phyloP scores from a whole-genome alignment of 2,113 vertebrate species.

The Calyptommatus sinebrachiatus region DNA sequence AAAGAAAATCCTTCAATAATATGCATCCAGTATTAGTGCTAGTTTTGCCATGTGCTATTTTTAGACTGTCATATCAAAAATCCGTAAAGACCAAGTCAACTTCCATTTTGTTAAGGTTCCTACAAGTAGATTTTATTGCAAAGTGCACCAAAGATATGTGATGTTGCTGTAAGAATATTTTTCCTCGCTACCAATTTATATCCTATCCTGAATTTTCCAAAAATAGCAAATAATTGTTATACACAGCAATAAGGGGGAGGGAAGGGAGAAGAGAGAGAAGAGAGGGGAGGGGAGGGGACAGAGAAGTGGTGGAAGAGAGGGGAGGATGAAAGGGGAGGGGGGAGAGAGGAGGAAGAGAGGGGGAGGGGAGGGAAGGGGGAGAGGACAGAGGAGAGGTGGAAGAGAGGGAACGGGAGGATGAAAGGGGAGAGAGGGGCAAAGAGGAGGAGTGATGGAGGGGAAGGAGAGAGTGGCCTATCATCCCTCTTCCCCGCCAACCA shows the following conservation, averaged over 20 bases:
- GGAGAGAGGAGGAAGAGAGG: too few relatives aligned
- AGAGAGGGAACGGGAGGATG: too few relatives aligned
- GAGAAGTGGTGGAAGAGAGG: neutral
- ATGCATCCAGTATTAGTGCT: slow-evolving; percentile 12
- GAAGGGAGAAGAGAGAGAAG: too few relatives aligned
- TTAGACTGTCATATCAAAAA: neutral
- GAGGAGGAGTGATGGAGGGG: too few relatives aligned
- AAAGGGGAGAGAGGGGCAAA: too few relatives aligned
- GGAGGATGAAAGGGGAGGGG: too few relatives aligned
- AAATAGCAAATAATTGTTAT: neutral
- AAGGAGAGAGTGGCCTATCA: too few relatives aligned
- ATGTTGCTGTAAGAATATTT: slow-evolving; percentile 31
- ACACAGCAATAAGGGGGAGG: slow-evolving; percentile 5
- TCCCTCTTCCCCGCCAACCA: too few relatives aligned
- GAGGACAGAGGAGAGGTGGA: neutral
- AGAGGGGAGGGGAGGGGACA: neutral
- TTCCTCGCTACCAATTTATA: slow-evolving; percentile 28
- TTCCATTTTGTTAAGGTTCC: neutral
- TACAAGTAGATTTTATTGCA: neutral
- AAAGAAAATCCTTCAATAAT: slow-evolving; percentile 17
- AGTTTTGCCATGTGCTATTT: slow-evolving; percentile 15
- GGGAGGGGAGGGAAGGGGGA: neutral
- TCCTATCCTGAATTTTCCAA: slow-evolving; percentile 37
- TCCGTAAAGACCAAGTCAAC: neutral
- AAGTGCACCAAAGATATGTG: slow-evolving; percentile 1